Evolutionary conservation across 1,140 invertebrate genomes (phyloP).

Genomic region (Camponotus pennsylvanicus): DNA sequence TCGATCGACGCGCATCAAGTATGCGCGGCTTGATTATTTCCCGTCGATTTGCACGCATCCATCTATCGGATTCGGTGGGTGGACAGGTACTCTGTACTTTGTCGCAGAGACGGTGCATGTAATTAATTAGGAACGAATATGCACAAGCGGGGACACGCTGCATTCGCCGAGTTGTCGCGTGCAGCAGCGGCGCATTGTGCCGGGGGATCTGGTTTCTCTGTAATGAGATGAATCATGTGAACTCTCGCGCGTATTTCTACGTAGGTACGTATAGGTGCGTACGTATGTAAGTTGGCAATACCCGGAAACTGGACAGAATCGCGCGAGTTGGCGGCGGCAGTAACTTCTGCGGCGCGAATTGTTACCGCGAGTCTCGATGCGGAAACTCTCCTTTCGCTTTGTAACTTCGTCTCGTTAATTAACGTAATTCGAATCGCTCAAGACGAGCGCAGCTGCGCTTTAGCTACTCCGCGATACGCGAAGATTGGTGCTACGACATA

Average conservation of each 20-base stretch:
- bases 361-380: constrained; percentile 45
- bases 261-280: constrained; percentile 20
- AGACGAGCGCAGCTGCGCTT: constrained; percentile 31
- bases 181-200: constrained; percentile 60
- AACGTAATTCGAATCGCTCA: constrained; percentile 50
- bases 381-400: constrained; percentile 37
- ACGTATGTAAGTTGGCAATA: constrained; percentile 35
- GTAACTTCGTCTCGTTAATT: constrained; percentile 58
- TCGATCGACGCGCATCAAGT: constrained; percentile 53
- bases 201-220: constrained; percentile 49
- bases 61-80: constrained; percentile 28
- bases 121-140: constrained; percentile 64
- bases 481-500: constrained; percentile 33
- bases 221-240: constrained; percentile 56
- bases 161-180: constrained; percentile 67
- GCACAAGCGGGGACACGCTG: constrained; percentile 24
- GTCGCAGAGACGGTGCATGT: constrained; percentile 57
- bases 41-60: constrained; percentile 58
- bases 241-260: constrained; percentile 44
- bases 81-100: constrained; percentile 15
- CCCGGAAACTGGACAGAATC: constrained; percentile 54
- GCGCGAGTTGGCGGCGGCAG: constrained; percentile 33
- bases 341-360: constrained; percentile 26
- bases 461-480: constrained; percentile 31
- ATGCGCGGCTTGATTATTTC: constrained; percentile 63